Base-by-base conservation (phyloP, 2,888 invertebrate genomes). In the Exocentrus adspersus region DNA sequence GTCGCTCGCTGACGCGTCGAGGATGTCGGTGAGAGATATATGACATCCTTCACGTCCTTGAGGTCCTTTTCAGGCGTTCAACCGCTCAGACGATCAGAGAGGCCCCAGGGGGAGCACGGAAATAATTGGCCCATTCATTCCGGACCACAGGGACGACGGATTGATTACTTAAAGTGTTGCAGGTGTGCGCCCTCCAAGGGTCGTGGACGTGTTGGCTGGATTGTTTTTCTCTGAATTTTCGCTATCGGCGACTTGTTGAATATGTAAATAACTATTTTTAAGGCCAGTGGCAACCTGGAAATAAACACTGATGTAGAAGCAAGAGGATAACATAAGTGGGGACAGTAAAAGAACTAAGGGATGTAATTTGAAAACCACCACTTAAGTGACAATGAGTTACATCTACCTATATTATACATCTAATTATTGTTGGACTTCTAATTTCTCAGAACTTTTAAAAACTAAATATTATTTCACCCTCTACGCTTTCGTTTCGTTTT, bases 1-100 rank as follows among this genome's bases (percentile, higher is more conserved):
- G 60, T 60, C 54, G 50, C 60, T 60, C 54, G 50, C 60, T 58
- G 60, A 65, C 57, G 30, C 42, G 46, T 54, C 46, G 45, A 30
- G 32, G 61, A 61, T 56, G 68, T 58, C 60, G 62, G 65, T 62
- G 64, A 67, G 60, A 64, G 68, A 65, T 60, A 58, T 51, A 60
- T 57, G 68, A 58, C 51, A 68, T 65, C 53, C 63, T 62, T 68
- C 63, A 65, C 58, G 65, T 59, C 65, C 59, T 68, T 60, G 51
- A 65, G 65, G 63, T 64, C 65, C 64, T 60, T 64, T 62, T 67
- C 60, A 60, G 60, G 60, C 53, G 64, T 43, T 62, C 30, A 37
- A 43, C 62, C 54, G 46, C 58, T 64, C 58, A 61, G 51, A 3
- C n/a, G 61, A 50, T 50, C 50, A 30, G 51, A 3, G n/a, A 24